Percentiles rank a stretch among this genome's conserved stretches.
Conservation (phyloP, 2,888 invertebrate genomes). For the Dione vanillae region DNA sequence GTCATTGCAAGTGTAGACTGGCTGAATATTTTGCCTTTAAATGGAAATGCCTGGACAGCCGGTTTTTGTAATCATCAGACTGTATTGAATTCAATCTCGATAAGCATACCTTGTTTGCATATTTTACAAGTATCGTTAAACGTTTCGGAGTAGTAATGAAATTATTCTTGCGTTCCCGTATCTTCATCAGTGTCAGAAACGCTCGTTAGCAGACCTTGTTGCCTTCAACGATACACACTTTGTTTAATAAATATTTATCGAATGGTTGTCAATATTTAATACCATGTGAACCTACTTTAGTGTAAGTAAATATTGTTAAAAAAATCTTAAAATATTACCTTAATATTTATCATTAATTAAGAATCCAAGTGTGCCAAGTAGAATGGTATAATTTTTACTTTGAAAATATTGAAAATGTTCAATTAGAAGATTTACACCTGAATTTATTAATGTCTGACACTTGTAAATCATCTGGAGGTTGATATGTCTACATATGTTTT, state of each 20-base stretch:
- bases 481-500: no score
- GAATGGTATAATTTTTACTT: no score
- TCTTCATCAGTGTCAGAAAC: slow-evolving; percentile 25
- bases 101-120: slow-evolving; percentile 68
- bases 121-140: slow-evolving; percentile 56
- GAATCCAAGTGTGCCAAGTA: not conserved
- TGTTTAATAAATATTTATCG: slow-evolving; percentile 6
- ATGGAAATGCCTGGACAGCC: slow-evolving; percentile 63
- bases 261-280: not conserved
- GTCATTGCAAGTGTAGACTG: slow-evolving; percentile 72
- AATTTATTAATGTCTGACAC: no score
- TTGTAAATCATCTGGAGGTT: no score
- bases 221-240: not conserved
- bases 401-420: no score
- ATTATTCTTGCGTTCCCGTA: slow-evolving; percentile 36
- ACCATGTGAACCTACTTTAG: no score
- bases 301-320: not conserved
- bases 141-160: slow-evolving; percentile 41
- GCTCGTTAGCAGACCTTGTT: slow-evolving; percentile 5
- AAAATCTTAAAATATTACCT: not conserved
- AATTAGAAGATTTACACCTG: no score
- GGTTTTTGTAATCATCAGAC: slow-evolving; percentile 71
- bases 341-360: not conserved
- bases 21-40: slow-evolving; percentile 69
- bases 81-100: slow-evolving; percentile 74